Base-by-base conservation (phyloP, 2,113 vertebrate species). In the Phaetusa simplex region DNA sequence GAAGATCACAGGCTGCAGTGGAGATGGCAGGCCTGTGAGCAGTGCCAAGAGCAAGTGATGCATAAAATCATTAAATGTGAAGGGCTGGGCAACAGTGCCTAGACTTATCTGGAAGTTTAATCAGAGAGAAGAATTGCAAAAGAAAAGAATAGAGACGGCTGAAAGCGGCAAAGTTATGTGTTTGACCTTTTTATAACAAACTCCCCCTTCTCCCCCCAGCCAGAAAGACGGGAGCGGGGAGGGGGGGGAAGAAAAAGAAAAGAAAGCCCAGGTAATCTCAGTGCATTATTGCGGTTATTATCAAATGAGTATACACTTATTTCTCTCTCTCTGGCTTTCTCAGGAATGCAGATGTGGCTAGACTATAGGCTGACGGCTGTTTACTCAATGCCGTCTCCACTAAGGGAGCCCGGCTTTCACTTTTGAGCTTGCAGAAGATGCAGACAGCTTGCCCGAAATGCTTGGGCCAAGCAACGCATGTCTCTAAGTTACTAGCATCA, bases 111-210 rank as follows among this genome's bases (percentile, higher is more conserved):
- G 95, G 96, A 96, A 94, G 79, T 97, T 97, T 97, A 98, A 97
- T 97, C 95, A 98, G 93, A 97, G 96, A 98, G 97, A 98, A 97
- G 97, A 97, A 98, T 96, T 97, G 92, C 96, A 86, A 93, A 95
- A 96, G 96, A 97, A 97, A 97, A 95, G 96, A 96, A 97, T 94
- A 97, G 94, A 98, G 96, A 97, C 79, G 94, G 96, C 95, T 93
- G 88, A 90, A 92, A 96, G 84, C 95, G 91, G 88, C 94, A 97
- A 98, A 97, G 96, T 97, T 96, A 98, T 92, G 76, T 87, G 90
- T 92, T 95, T 97, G 95, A 97, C 92, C 92, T 98, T 97, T 97
- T 94, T 95, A 94, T 94, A 97, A 96, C 87, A 96, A 88, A 93
- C 87, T 93, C 81, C 70, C 30, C 47, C 8, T 80, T 72, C 71